Evolutionary conservation across 2,797 vertebrate genomes (phyloP), one percentile per base, ranked within the genome.

Genomic region (Orientallactaga sibirica): DNA sequence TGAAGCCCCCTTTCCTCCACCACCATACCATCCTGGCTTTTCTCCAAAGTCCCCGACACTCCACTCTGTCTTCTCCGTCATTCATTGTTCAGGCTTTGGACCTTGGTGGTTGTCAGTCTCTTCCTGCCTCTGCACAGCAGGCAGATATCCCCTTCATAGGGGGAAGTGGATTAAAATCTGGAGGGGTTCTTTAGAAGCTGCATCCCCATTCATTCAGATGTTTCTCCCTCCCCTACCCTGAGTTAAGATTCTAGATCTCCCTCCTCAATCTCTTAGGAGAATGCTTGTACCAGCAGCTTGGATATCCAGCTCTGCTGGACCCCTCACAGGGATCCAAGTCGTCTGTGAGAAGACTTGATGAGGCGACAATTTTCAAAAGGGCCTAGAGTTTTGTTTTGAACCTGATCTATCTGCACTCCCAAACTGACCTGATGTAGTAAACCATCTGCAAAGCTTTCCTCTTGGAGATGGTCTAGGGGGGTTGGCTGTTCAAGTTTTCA

Each of bases 291-390:
- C 12, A 15, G 85, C 73, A 73, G 43, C 70, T n/a, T 10, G 4
- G 55, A 25, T 14, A 5, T 20, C 61, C 9, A 10, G 12, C 25
- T 76, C 73, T 18, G 1, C 18, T 1, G 4, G 24, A 33, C 14
- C 8, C 48, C 20, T 66, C 52, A 12, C 0, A 24, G 24, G 8
- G 16, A 1, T 0, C 1, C 2, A 18, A 16, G 41, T 73, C 52
- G 12, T 24, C 14, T 62, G 27, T 12, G 20, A 67, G 58, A 41
- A 48, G 16, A 52, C 4, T 16, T 2, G 14, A 18, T 18, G 4
- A 55, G 2, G 0, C 18, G n/a, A 61, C 19, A 27, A 33, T 48
- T 84, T 87, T 66, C 41, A 9, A 79, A 77, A 64, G 52, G 27
- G 37, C 20, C 55, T 19, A 9, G 77, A 15, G 48, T 55, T 67